Evolutionary conservation across 1,140 invertebrate genomes (phyloP), one percentile per base, ranked within the genome.

Genomic region (Drosophila orena): DNA sequence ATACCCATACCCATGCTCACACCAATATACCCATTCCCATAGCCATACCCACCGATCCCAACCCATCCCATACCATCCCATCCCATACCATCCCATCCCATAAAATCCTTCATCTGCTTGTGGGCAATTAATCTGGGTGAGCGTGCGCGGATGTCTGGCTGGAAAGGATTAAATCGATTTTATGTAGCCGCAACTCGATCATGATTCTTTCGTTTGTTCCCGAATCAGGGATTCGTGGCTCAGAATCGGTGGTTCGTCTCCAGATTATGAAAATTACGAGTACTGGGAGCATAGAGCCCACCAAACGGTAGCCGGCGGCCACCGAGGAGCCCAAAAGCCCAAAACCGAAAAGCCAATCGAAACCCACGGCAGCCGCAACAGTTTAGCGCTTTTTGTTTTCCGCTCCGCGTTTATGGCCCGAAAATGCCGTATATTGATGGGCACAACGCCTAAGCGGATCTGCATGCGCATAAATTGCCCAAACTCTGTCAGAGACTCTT

Each of bases 161-260:
- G 71, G 79, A 58, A 66, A 89, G 84, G 85, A 89, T 89, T 89
- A 89, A 89, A 89, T 90, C 84, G 85, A 89, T 89, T 90, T 85
- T 75, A 71, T 85, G 69, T 80, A 73, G 71, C 81, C 73, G 72
- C 81, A 66, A 55, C 59, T 59, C 66, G 77, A 54, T 77, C 66
- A 73, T 86, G 69, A 88, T 79, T 78, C 79, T 47, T 88, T 70
- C 56, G 62, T 69, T 76, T 74, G 68, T 76, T 65, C 55, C 61
- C 68, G 59, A 76, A 81, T 77, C 65, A 77, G 65, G 62, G 77
- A 69, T 68, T 84, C 81, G 77, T 84, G 81, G 80, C 57, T 56
- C 65, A 37, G 54, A 72, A 42, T 55, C 34, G 14, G 14, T 47
- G 27, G 35, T 42, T 64, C 37, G 46, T 57, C 52, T 68, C 68